Percentiles rank a stretch among this genome's conserved stretches.
Conservation (phyloP, 2,888 invertebrate genomes). For the Baccha elongata region DNA sequence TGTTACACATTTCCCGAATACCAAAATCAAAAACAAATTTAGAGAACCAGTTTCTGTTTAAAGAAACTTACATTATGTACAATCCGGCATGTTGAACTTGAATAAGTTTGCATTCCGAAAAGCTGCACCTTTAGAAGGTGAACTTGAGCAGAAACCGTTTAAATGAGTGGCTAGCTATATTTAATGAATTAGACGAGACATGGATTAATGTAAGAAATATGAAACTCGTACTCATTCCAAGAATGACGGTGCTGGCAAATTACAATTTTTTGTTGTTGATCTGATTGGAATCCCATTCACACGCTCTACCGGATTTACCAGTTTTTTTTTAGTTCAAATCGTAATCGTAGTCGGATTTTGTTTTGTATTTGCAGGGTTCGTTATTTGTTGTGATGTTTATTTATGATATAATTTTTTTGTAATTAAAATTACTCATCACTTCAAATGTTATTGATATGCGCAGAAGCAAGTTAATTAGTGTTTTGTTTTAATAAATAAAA, state of each 20-base stretch:
- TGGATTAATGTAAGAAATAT: slow-evolving; percentile 32
- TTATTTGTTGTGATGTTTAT: slow-evolving; percentile 5
- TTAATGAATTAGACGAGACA: not conserved
- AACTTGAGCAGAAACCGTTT: slow-evolving; percentile 19
- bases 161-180: too few relatives aligned
- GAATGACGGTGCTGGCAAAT: not conserved
- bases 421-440: slow-evolving; percentile 32
- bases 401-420: slow-evolving; percentile 29
- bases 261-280: slow-evolving; percentile 27
- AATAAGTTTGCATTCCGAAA: slow-evolving; percentile 11
- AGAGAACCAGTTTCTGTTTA: not conserved
- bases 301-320: slow-evolving; percentile 44
- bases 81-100: slow-evolving; percentile 45
- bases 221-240: slow-evolving; percentile 10
- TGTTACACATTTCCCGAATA: not conserved
- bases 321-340: slow-evolving; percentile 21
- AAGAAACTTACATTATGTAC: too few relatives aligned
- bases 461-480: slow-evolving; percentile 34
- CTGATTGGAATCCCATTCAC: slow-evolving; percentile 45
- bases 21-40: not conserved
- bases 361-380: not conserved
- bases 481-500: slow-evolving; percentile 6
- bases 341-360: not conserved
- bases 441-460: slow-evolving; percentile 32
- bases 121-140: slow-evolving; percentile 29